Evolutionary conservation across 2,888 invertebrate genomes (phyloP).

Genomic region (Tenthredo amoena): DNA sequence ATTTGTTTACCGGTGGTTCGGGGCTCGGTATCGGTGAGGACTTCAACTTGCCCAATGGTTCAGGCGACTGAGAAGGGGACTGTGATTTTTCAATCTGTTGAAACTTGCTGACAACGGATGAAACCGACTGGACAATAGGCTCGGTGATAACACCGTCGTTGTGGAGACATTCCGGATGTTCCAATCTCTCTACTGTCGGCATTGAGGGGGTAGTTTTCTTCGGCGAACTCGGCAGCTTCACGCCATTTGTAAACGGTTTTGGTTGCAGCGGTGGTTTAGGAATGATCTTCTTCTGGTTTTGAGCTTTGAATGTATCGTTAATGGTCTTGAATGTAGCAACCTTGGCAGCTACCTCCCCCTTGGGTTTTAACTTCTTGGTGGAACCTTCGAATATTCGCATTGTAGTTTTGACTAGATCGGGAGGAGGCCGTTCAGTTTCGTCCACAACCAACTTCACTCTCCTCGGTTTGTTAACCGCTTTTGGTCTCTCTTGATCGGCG

Average conservation of each 20-base stretch:
- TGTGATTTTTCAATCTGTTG: conserved; percentile 73
- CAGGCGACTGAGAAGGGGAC: conserved; percentile 72
- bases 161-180: conserved; percentile 61
- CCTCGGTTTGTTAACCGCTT: conserved; percentile 80
- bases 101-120: conserved; percentile 76
- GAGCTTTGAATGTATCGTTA: conserved; percentile 80
- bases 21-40: conserved; percentile 74
- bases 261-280: conserved; percentile 79
- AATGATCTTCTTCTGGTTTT: conserved; percentile 75
- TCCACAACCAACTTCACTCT: conserved; percentile 84
- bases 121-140: conserved; percentile 73
- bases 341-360: conserved; percentile 83
- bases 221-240: conserved; percentile 74
- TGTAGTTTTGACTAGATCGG: conserved; percentile 93
- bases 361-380: conserved; percentile 76
- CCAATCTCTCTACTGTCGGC: conserved; percentile 69
- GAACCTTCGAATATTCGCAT: conserved; percentile 89
- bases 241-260: conserved; percentile 77
- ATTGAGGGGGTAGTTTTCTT: conserved; percentile 69
- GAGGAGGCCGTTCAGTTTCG: conserved; percentile 91
- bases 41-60: conserved; percentile 70
- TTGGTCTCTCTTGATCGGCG: conserved; percentile 74
- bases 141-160: conserved; percentile 73
- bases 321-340: conserved; percentile 84
- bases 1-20: conserved; percentile 66